phyloP scores from a whole-genome alignment of 2,888 invertebrate genomes.

The Chydorus sphaericus region DNA sequence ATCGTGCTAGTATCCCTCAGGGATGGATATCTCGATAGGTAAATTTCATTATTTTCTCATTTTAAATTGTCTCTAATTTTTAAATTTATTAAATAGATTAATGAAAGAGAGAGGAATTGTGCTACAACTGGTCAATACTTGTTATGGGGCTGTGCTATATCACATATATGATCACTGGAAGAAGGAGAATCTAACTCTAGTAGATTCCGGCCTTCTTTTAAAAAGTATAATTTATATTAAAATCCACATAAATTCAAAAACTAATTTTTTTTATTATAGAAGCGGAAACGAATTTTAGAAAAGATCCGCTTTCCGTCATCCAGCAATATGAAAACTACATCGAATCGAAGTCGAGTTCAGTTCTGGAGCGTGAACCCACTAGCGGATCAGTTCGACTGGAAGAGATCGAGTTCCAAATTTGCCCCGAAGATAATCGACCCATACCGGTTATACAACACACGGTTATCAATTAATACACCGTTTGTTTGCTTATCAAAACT shows the following conservation, averaged over 20 bases:
- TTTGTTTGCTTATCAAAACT: no score
- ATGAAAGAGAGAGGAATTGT: constrained; percentile 30
- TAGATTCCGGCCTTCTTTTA: constrained; percentile 35
- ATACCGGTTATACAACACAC: no score
- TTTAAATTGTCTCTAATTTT: constrained; percentile 5
- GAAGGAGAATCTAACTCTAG: constrained; percentile 32
- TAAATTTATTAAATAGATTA: constrained; percentile 27
- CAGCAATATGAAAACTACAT: neutral
- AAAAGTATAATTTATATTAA: no score
- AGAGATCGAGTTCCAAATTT: no score
- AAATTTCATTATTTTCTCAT: constrained; percentile 15
- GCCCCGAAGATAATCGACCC: no score
- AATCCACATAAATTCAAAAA: no score
- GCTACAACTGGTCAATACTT: constrained; percentile 31
- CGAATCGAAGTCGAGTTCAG: no score
- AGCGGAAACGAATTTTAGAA: neutral
- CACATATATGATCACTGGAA: constrained; percentile 34
- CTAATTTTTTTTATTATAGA: neutral
- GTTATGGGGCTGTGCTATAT: constrained; percentile 32
- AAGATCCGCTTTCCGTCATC: neutral
- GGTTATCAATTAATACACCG: no score
- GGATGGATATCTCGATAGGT: constrained; percentile 35
- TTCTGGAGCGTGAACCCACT: no score
- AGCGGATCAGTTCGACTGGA: no score
- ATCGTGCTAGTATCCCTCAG: constrained; percentile 35